Evolutionary conservation across 1,140 invertebrate genomes (phyloP).

Genomic region (Penaeus indicus): DNA sequence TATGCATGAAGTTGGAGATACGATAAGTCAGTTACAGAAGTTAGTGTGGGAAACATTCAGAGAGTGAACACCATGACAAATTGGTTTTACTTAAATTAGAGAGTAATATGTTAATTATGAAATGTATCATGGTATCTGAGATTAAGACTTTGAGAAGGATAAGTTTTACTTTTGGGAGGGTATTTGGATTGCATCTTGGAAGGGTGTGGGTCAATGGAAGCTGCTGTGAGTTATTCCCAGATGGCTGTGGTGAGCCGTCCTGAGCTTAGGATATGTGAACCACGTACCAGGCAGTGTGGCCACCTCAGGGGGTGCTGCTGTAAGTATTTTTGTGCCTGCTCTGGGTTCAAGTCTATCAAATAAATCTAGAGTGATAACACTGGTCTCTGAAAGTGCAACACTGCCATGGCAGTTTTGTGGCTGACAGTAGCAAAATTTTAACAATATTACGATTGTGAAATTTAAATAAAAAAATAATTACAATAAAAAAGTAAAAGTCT

Average conservation of each 20-base stretch:
- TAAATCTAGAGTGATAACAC: background rate
- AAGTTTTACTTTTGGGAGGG: too few species aligned
- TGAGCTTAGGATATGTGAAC: conserved; percentile 24
- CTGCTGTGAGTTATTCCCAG: conserved; percentile 21
- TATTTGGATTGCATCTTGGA: too few species aligned
- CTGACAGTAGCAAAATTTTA: conserved; percentile 16
- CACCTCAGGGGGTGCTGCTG: background rate
- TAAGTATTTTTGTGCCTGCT: background rate
- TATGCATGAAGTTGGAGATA: too few species aligned
- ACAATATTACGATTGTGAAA: conserved; percentile 20
- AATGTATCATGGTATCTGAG: too few species aligned
- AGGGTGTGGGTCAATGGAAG: background rate
- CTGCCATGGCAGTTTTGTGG: conserved; percentile 12
- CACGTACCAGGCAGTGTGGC: conserved; percentile 20
- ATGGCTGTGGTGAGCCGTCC: conserved; percentile 35
- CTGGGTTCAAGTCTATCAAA: too few species aligned
- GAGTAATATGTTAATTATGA: too few species aligned
- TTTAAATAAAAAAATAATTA: conserved; percentile 7
- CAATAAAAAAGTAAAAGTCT: conserved; percentile 17
- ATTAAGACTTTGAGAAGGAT: too few species aligned
- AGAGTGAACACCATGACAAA: too few species aligned
- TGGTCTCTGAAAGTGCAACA: conserved; percentile 30
- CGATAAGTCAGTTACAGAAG: too few species aligned
- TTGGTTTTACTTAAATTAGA: too few species aligned
- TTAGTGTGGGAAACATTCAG: too few species aligned